Percentiles rank a stretch among this genome's conserved stretches.
Conservation (phyloP, 2,113 vertebrate species). For the Suncus etruscus region DNA sequence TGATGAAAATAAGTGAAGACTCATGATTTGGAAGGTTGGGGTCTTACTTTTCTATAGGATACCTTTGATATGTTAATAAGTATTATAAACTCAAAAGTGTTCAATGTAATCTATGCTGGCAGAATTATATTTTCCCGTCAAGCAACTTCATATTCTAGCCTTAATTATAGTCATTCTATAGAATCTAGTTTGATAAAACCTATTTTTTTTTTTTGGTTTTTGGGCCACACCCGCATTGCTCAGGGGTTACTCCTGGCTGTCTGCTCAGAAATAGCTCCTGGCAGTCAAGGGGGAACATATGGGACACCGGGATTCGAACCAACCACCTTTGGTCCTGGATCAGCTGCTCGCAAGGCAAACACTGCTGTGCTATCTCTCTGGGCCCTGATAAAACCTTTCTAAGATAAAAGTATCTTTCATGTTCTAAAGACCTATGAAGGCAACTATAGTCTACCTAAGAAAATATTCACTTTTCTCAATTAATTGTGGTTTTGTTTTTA, state of each 20-base stretch:
- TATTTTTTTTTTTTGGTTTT: too few species aligned
- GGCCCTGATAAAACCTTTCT: slow-evolving; percentile 1
- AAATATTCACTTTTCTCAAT: neutral
- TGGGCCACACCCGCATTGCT: too few species aligned
- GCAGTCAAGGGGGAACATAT: too few species aligned
- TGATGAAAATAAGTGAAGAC: neutral
- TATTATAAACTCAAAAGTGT: neutral
- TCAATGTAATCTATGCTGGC: neutral
- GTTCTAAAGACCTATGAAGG: neutral
- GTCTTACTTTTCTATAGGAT: neutral
- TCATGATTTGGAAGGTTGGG: neutral
- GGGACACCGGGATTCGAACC: too few species aligned
- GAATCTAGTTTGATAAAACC: neutral
- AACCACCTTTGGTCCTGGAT: too few species aligned
- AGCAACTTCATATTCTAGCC: neutral
- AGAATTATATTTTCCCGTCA: neutral
- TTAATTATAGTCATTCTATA: neutral
- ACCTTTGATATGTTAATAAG: neutral
- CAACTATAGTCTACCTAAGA: neutral
- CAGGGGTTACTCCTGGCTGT: too few species aligned
- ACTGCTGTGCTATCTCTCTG: too few species aligned
- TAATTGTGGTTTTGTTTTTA: slow-evolving; percentile 23
- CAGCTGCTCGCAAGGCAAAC: too few species aligned
- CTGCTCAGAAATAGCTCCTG: too few species aligned
- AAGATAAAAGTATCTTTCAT: neutral